Base-by-base conservation (phyloP, 2,113 vertebrate species). In the Orycteropus afer region DNA sequence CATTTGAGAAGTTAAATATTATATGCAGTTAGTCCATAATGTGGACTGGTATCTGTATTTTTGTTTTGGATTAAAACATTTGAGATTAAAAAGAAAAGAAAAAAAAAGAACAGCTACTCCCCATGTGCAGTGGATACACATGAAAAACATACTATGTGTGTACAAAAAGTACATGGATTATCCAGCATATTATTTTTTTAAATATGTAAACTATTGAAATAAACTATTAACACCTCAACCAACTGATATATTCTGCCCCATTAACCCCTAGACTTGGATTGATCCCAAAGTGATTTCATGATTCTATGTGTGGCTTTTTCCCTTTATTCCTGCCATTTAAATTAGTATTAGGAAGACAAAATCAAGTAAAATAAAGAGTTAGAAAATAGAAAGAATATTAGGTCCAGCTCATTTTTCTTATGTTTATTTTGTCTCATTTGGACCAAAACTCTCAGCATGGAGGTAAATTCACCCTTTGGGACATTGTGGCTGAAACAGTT, bases 41-140 rank as follows among this genome's bases (percentile, higher is more conserved):
- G 20, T 63, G 89, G 71, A 93, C 86, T 88, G 25, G 57, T 57
- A 59, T 42, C 45, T 82, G 23, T 53, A 13, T 32, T 90, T 95
- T 76, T 81, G 80, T 89, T 96, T 93, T 63, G 71, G 57, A 82
- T 87, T 71, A 82, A 93, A 87, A 86, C 51, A 80, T 87, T 84
- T 93, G 71, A 82, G 15, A 77, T 82, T 78, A 59, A 17, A 74
- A 47, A 89, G 81, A 40, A 23, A 22, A 77, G 42, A 89, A 83
- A 42, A 67, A 29, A 6, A 71, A 22, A 61, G 23, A 61, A 10
- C 82, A 86, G 78, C 78, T 87, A 40, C 34, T 86, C 45, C 42
- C 74, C 59, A 12, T 27, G 29, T 86, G 79, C 85, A 42, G 37
- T 67, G 37, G 81, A 22, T 77, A 95, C 84, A 94, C 87, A 89